phyloP scores from a whole-genome alignment of 1,140 invertebrate genomes.

The Drosophila busckii region DNA sequence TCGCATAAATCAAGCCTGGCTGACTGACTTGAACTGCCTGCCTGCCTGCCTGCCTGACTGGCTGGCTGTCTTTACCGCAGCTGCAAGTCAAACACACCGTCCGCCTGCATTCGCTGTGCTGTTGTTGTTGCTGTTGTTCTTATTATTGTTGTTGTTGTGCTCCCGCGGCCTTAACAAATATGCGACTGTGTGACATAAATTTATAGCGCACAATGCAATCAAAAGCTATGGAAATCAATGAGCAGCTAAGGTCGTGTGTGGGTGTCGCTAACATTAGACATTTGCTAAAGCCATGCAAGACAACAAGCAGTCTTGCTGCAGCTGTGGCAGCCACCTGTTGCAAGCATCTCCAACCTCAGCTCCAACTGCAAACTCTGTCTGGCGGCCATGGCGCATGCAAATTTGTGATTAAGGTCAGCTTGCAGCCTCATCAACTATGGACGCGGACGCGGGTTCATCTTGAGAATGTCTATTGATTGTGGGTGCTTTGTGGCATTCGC shows the following conservation, averaged over 20 bases:
- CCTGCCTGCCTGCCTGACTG: no score
- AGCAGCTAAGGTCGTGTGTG: conserved; percentile 58
- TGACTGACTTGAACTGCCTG: no score
- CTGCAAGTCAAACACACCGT: conserved; percentile 25
- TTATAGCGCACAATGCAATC: conserved; percentile 54
- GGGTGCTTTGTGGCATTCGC: conserved; percentile 16
- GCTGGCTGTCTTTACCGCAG: background rate
- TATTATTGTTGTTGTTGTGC: conserved; percentile 66
- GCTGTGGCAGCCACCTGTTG: conserved; percentile 48
- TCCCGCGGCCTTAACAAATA: conserved; percentile 65
- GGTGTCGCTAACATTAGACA: conserved; percentile 32
- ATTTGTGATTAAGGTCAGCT: conserved; percentile 73
- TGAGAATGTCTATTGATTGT: conserved; percentile 15
- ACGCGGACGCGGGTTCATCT: conserved; percentile 16
- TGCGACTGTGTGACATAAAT: conserved; percentile 56
- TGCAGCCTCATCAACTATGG: conserved; percentile 48
- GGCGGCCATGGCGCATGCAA: conserved; percentile 49
- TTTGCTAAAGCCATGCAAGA: background rate
- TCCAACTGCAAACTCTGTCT: conserved; percentile 5
- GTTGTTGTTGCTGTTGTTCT: no score
- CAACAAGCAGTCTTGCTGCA: conserved; percentile 33
- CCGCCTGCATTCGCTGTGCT: no score
- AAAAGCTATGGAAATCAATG: conserved; percentile 38
- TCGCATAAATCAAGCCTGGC: conserved; percentile 62
- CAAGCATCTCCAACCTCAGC: conserved; percentile 6